Percentiles rank a stretch among this genome's conserved stretches.
These are phyloP conservation scores for Peromyscus melanophrys DNA, from an alignment of 2,797 vertebrate genomes.

Conservation along the genomic window DNA sequence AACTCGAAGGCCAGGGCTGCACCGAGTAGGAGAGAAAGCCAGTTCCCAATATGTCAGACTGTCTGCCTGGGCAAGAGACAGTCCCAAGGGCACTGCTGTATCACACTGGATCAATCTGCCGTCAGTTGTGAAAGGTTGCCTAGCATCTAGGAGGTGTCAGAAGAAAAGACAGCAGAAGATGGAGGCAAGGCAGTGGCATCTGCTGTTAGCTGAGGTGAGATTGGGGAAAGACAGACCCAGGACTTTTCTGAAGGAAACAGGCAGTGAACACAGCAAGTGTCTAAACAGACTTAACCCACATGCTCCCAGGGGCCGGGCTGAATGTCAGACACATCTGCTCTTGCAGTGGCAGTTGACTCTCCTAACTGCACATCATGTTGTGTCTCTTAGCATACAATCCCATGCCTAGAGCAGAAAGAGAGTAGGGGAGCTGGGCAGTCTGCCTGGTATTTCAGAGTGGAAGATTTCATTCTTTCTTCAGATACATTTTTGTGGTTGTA, in stretches of 20 bases:
- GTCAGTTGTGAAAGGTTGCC: neutral
- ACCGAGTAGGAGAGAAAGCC: neutral
- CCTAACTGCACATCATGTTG: neutral
- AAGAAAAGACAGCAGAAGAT: neutral
- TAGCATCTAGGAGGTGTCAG: neutral
- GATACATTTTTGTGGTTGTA: constrained; percentile 12
- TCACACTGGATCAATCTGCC: neutral
- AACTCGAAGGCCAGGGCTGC: neutral
- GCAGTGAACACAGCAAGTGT: neutral
- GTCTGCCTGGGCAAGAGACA: neutral
- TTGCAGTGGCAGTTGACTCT: neutral
- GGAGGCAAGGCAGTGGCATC: neutral
- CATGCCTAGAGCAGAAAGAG: neutral
- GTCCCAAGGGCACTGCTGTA: neutral
- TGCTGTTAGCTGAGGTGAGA: neutral
- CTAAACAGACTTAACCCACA: neutral
- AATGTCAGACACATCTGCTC: neutral
- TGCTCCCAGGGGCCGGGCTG: neutral
- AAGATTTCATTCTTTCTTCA: constrained; percentile 15
- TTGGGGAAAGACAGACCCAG: constrained; percentile 3
- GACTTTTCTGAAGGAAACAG: neutral
- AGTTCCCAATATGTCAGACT: neutral
- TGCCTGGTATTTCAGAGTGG: neutral
- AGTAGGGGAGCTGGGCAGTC: neutral
- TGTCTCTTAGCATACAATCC: neutral